Evolutionary conservation across 1,140 invertebrate genomes (phyloP).

Genomic region (Holcopasites calliopsidis): DNA sequence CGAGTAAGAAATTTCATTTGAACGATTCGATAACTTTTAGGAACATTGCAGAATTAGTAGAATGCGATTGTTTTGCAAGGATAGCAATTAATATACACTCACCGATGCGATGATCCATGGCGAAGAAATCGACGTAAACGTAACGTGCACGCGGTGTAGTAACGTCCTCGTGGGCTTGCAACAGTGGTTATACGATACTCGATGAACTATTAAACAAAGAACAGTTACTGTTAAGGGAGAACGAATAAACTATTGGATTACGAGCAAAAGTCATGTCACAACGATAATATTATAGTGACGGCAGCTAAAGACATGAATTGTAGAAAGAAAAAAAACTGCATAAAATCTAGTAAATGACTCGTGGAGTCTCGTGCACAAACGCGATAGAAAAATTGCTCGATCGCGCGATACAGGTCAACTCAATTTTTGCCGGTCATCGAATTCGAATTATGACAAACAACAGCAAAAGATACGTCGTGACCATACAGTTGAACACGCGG

Average conservation of each 20-base stretch:
- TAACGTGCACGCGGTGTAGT: conserved; percentile 37
- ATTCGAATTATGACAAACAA: not conserved
- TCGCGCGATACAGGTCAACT: not conserved
- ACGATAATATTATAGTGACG: not conserved
- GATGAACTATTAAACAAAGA: conserved; percentile 54
- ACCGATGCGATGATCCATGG: conserved; percentile 57
- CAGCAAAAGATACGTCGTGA: conserved; percentile 8
- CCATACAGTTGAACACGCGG: conserved; percentile 21
- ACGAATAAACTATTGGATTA: not conserved
- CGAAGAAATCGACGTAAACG: conserved; percentile 26
- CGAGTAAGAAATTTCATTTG: not conserved
- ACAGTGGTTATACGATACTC: conserved; percentile 39
- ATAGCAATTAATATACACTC: conserved; percentile 18
- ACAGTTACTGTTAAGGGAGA: not conserved
- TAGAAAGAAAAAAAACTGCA: not conserved
- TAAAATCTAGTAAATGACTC: not conserved
- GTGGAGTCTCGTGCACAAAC: conserved; percentile 11
- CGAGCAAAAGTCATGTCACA: not conserved
- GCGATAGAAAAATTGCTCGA: not conserved
- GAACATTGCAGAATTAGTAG: not conserved
- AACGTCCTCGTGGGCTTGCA: conserved; percentile 21
- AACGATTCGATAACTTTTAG: not conserved
- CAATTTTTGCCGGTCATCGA: conserved; percentile 11
- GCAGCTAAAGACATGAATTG: not conserved
- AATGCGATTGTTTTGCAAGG: not conserved